Percentiles rank a stretch among this genome's conserved stretches.
Conservation (phyloP, 2,888 invertebrate species). For the Drosophila greeni region DNA sequence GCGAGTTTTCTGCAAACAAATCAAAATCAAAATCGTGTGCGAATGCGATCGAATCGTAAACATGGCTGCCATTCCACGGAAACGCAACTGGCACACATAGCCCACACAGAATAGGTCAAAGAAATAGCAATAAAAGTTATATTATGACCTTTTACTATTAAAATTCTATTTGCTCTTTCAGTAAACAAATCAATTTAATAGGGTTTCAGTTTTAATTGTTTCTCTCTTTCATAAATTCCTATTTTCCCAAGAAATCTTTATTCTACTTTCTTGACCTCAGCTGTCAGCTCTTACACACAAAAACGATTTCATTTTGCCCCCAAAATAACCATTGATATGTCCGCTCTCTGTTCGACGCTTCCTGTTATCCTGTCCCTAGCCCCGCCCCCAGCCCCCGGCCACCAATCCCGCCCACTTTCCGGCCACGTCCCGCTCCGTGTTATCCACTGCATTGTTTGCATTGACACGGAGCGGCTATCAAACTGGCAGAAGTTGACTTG, state of each 20-base stretch:
- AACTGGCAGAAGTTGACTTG: constrained; percentile 50
- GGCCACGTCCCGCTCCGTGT: constrained; percentile 17
- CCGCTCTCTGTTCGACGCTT: constrained; percentile 50
- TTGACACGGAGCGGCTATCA: constrained; percentile 62
- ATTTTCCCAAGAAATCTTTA: background rate
- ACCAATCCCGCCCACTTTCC: constrained; percentile 3
- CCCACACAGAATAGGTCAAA: background rate
- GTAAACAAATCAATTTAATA: background rate
- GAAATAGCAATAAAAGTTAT: background rate
- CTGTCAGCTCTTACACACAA: constrained; percentile 23
- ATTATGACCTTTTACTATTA: too few relatives aligned
- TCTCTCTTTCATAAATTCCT: background rate
- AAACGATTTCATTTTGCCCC: constrained; percentile 72
- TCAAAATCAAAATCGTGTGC: constrained; percentile 72
- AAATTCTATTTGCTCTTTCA: too few relatives aligned
- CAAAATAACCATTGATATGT: constrained; percentile 71
- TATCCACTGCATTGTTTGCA: constrained; percentile 58
- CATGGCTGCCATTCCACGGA: constrained; percentile 59
- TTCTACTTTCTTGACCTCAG: background rate
- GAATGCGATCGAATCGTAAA: constrained; percentile 68
- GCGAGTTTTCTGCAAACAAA: constrained; percentile 69
- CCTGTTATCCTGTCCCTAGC: constrained; percentile 25
- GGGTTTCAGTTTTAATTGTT: rapidly evolving
- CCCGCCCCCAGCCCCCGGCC: background rate
- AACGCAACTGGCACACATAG: constrained; percentile 62